A percentile compares a stretch with the other conserved stretches of the same genome.
phyloP scores from a whole-genome alignment of 2,113 vertebrate species.

The Pelecanoides urinatrix region DNA sequence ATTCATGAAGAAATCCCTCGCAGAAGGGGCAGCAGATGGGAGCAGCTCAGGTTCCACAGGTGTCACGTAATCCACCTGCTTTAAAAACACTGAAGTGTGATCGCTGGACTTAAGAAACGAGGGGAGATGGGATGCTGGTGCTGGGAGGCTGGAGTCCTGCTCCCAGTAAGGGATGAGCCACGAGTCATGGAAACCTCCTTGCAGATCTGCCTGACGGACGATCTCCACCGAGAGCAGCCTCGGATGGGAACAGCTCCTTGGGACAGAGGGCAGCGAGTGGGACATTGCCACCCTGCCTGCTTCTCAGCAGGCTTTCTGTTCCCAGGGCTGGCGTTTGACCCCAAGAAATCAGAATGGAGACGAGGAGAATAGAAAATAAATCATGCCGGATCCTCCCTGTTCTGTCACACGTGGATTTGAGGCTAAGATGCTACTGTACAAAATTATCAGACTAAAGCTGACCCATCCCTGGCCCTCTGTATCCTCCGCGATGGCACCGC shows the following conservation, averaged over 20 bases:
- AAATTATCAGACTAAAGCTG: not conserved
- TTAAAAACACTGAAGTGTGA: not conserved
- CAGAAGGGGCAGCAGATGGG: constrained; percentile 38
- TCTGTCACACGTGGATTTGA: not conserved
- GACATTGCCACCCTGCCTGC: not conserved
- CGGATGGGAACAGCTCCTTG: not conserved
- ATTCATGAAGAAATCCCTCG: not conserved
- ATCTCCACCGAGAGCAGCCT: not conserved
- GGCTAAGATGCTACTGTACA: not conserved
- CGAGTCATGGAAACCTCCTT: not conserved
- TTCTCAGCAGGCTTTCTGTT: not conserved
- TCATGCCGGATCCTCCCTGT: not conserved
- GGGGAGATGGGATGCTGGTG: not conserved
- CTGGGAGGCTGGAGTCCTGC: not conserved
- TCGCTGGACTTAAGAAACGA: not conserved
- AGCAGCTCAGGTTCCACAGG: not conserved
- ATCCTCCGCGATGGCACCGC: not conserved
- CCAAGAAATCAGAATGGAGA: not conserved
- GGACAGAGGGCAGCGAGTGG: not conserved
- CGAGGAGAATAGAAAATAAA: not conserved
- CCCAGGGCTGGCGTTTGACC: not conserved
- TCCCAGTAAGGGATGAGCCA: not conserved
- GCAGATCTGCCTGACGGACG: not conserved
- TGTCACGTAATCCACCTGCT: not conserved
- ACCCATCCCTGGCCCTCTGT: not conserved